phyloP scores from a whole-genome alignment of 2,888 invertebrate species.

The Polydrusus pterygomalis region DNA sequence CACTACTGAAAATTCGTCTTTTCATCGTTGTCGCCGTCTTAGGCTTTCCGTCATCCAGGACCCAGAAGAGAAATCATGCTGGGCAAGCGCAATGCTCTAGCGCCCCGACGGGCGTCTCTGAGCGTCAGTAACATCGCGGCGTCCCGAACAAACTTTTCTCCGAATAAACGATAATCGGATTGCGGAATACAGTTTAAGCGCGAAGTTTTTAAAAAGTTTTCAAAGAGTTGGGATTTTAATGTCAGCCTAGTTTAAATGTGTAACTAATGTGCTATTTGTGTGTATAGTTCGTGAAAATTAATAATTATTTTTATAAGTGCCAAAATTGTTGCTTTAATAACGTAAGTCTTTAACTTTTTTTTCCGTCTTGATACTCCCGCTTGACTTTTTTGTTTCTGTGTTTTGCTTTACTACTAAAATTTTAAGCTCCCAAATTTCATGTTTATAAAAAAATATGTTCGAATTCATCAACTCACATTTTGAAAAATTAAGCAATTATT shows the following conservation, averaged over 20 bases:
- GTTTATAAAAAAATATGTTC: too few species aligned
- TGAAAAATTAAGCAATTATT: too few species aligned
- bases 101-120: slow-evolving; percentile 39
- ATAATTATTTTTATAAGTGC: not conserved
- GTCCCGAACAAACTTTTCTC: slow-evolving; percentile 38
- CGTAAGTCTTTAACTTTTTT: too few species aligned
- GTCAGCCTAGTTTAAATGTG: not conserved
- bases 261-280: not conserved
- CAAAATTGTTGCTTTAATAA: not conserved
- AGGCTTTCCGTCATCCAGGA: slow-evolving; percentile 28
- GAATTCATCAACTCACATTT: too few species aligned
- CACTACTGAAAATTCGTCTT: slow-evolving; percentile 25
- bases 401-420: too few species aligned
- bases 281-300: not conserved
- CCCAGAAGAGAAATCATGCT: slow-evolving; percentile 26
- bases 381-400: too few species aligned
- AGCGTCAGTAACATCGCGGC: slow-evolving; percentile 48
- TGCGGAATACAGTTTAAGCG: slow-evolving; percentile 2
- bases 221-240: not conserved
- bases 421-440: too few species aligned
- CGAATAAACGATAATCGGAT: slow-evolving; percentile 4
- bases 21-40: slow-evolving; percentile 34
- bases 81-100: slow-evolving; percentile 45
- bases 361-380: too few species aligned
- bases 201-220: slow-evolving; percentile 12